Conservation (phyloP, 2,113 vertebrate genomes). For the Notechis scutatus region DNA sequence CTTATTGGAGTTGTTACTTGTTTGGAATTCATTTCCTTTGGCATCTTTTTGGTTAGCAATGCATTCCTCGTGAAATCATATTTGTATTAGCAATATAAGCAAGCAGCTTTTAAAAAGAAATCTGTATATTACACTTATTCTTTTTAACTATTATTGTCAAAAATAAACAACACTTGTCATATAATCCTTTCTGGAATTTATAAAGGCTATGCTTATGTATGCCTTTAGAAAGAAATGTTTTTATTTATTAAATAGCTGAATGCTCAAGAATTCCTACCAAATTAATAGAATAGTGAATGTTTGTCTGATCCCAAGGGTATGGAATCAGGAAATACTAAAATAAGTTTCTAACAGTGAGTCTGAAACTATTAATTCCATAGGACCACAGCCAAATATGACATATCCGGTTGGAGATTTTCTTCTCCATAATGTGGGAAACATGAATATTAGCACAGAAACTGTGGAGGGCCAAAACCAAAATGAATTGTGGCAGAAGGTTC, state of each 20-base stretch:
- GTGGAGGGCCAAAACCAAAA: background rate
- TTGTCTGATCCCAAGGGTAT: slow-evolving; percentile 2
- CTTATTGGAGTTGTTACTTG: background rate
- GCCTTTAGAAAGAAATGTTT: slow-evolving; percentile 32
- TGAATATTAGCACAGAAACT: background rate
- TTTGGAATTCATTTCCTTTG: background rate
- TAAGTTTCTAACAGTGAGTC: slow-evolving; percentile 8
- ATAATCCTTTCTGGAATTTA: slow-evolving; percentile 31
- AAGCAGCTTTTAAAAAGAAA: background rate
- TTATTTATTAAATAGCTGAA: background rate
- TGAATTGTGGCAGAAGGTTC: background rate
- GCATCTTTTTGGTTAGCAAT: slow-evolving; percentile 1
- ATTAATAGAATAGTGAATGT: background rate
- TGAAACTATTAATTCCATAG: background rate
- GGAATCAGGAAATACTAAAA: slow-evolving; percentile 4
- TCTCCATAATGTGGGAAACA: background rate
- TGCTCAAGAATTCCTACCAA: background rate
- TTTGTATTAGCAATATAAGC: background rate
- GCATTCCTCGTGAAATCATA: background rate
- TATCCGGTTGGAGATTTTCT: background rate
- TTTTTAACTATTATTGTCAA: background rate
- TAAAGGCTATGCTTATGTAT: slow-evolving; percentile 9
- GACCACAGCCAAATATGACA: background rate
- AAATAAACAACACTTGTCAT: background rate
- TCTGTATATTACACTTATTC: background rate